These are phyloP conservation scores for Villa cingulata DNA, from an alignment of 2,888 invertebrate species.

Conservation along the genomic window DNA sequence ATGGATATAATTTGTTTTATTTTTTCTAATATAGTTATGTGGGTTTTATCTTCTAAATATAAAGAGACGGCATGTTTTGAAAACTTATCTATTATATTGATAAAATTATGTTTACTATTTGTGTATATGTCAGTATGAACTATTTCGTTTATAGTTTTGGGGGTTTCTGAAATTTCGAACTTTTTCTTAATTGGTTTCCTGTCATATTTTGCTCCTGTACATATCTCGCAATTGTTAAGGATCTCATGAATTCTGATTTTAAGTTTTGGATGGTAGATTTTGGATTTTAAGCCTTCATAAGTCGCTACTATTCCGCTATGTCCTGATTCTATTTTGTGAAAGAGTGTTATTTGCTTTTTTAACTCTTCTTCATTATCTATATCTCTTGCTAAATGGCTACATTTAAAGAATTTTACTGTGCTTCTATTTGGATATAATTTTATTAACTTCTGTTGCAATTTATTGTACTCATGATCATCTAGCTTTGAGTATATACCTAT, in stretches of 20 bases:
- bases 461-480: too few species aligned
- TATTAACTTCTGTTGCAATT: too few species aligned
- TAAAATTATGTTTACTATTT: conserved; percentile 1
- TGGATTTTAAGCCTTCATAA: conserved; percentile 13
- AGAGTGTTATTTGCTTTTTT: conserved; percentile 13
- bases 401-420: too few species aligned
- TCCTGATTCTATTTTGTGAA: conserved; percentile 12
- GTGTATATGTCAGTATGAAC: neutral
- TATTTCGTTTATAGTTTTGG: neutral
- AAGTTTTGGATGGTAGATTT: conserved; percentile 15
- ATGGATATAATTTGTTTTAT: neutral
- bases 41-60: neutral
- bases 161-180: neutral
- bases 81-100: conserved; percentile 2
- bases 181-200: neutral
- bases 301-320: conserved; percentile 16
- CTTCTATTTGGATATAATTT: too few species aligned
- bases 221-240: too few species aligned
- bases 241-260: neutral
- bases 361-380: too few species aligned
- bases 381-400: too few species aligned
- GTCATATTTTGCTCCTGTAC: too few species aligned
- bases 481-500: too few species aligned
- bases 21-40: neutral
- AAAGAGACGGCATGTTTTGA: conserved; percentile 1